A percentile compares a stretch with the other conserved stretches of the same genome.
These are phyloP conservation scores for Hafferia zeledoni DNA, from an alignment of 2,797 vertebrate species.

Conservation along the genomic window DNA sequence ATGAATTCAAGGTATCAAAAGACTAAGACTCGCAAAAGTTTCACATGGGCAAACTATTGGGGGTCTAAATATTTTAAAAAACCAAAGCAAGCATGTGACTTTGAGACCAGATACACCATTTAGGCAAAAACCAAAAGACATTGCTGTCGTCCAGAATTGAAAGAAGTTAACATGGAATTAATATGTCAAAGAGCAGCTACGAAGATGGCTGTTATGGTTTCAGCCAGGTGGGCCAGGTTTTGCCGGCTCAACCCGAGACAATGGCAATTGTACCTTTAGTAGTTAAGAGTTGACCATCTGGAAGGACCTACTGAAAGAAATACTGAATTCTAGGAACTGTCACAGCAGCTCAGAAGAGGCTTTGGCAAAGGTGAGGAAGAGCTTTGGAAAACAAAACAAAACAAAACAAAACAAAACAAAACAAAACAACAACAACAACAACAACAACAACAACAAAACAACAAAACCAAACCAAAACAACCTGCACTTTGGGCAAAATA, in stretches of 20 bases:
- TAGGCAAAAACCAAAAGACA: not conserved
- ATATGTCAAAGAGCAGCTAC: not conserved
- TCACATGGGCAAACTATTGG: no score
- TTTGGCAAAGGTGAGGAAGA: not conserved
- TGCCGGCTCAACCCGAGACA: no score
- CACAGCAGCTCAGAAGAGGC: not conserved
- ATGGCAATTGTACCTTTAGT: not conserved
- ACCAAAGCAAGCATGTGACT: no score
- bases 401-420: not conserved
- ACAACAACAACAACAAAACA: no score
- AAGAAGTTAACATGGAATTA: not conserved
- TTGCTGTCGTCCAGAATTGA: not conserved
- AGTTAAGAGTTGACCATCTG: not conserved
- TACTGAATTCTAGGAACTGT: not conserved
- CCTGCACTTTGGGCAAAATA: not conserved
- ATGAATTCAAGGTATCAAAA: no score
- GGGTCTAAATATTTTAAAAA: no score
- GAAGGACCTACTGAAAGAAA: not conserved
- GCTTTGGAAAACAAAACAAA: not conserved
- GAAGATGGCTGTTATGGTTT: no score
- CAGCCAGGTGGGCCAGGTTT: no score
- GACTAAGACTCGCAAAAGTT: no score
- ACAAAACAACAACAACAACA: no score
- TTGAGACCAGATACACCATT: no score
- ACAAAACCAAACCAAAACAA: not conserved